A percentile compares a stretch with the other conserved stretches of the same genome.
These are phyloP conservation scores for Phortica okadai DNA, from an alignment of 2,888 invertebrate species.

Conservation along the genomic window DNA sequence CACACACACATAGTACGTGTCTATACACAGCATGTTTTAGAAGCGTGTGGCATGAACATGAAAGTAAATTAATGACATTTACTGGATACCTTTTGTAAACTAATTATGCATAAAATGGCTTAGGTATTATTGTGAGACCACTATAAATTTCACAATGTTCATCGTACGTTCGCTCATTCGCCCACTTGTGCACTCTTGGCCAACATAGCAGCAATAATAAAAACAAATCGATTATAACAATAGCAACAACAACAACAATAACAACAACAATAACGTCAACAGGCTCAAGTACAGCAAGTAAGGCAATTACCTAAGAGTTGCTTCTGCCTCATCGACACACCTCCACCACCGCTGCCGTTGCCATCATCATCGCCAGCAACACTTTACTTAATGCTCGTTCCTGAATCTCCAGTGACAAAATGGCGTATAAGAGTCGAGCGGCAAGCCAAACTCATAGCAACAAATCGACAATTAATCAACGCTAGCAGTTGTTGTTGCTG, in stretches of 20 bases:
- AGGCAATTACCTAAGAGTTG: slow-evolving; percentile 63
- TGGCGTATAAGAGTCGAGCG: slow-evolving; percentile 46
- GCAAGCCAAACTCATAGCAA: slow-evolving; percentile 53
- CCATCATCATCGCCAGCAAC: background rate
- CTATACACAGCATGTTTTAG: background rate
- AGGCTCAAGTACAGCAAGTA: slow-evolving; percentile 41
- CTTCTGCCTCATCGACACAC: background rate
- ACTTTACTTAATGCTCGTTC: background rate
- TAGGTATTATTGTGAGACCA: slow-evolving; percentile 66
- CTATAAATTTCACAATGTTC: slow-evolving; percentile 62
- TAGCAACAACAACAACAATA: slow-evolving; percentile 47
- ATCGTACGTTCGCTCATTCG: background rate
- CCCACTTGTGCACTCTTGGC: slow-evolving; percentile 43
- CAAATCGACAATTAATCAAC: slow-evolving; percentile 69
- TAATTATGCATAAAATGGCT: slow-evolving; percentile 69
- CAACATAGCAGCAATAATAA: slow-evolving; percentile 46
- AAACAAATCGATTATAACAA: slow-evolving; percentile 67
- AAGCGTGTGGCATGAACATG: slow-evolving; percentile 29
- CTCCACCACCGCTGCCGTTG: slow-evolving; percentile 43
- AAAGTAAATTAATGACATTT: slow-evolving; percentile 66
- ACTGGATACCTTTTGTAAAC: slow-evolving; percentile 62
- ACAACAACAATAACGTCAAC: slow-evolving; percentile 52
- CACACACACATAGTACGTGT: background rate
- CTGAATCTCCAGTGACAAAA: slow-evolving; percentile 52
- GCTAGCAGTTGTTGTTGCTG: slow-evolving; percentile 26